Conservation (phyloP, 2,113 vertebrate species). For the Neodon shergylaensis region DNA sequence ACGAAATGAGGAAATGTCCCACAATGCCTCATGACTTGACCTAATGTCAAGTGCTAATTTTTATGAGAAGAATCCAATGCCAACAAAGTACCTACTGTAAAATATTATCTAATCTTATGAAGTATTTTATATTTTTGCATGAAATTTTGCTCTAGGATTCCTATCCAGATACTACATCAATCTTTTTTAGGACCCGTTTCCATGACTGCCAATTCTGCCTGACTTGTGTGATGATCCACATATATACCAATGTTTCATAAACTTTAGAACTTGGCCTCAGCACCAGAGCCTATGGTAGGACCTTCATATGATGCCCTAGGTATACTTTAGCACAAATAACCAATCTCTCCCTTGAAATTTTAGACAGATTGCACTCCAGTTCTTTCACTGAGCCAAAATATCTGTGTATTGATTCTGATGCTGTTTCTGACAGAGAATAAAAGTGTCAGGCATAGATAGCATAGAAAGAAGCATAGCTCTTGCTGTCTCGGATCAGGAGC, state of each 20-base stretch:
- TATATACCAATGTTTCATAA: no score
- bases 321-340: not conserved
- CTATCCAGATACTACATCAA: not conserved
- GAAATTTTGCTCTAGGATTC: not conserved
- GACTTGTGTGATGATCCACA: not conserved
- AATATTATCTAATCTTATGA: not conserved
- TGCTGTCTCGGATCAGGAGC: not conserved
- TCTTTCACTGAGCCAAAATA: not conserved
- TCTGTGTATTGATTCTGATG: not conserved
- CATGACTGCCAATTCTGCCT: not conserved
- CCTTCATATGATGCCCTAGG: not conserved
- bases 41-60: not conserved
- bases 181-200: not conserved
- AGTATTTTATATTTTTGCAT: not conserved
- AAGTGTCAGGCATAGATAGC: not conserved
- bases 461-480: not conserved
- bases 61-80: not conserved
- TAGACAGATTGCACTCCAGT: not conserved
- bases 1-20: not conserved
- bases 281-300: rapidly evolving
- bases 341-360: not conserved
- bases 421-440: not conserved
- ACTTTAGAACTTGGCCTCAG: not conserved
- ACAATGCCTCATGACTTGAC: not conserved
- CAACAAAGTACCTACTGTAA: not conserved